Base-by-base conservation (phyloP, 53 echinoderm and acorn worm species). In the Glandiceps talaboti region DNA sequence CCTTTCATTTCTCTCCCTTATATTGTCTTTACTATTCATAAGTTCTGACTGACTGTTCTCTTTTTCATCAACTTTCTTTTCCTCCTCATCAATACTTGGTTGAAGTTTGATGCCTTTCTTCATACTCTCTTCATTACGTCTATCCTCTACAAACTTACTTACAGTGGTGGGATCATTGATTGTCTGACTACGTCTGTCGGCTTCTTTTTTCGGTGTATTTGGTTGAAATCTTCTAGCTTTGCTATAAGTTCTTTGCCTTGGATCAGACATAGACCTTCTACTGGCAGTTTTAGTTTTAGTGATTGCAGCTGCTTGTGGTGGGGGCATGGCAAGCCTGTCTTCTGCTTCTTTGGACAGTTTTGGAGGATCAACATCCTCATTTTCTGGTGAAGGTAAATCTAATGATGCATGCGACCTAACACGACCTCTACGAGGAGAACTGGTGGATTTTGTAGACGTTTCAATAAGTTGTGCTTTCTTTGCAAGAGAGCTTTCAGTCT, bases 301-400 rank as follows among this genome's bases (percentile, higher is more conserved):
- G 0, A 91, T 77, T 27, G 76, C 32, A 25, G 89, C 79, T 0
- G 88, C 74, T 28, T 77, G 1, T 26, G 91, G 91, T 29, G 91
- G 91, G 30, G 91, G 91, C 91, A 91, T 91, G 28, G 88, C 84
- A 25, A 88, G 75, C 30, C 74, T 84, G 73, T 91, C 91, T 0
- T 81, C 79, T 26, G 31, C 79, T 6, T 83, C 77, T 32, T 83
- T 83, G n/a, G 1, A 29, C 20, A 20, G 6, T 45, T 45, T 45
- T 6, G 64, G 6, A 6, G 64, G 64, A 20, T 45, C 6, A 45
- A 20, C 6, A 20, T 45, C 64, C 64, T 45, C 64, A 45, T 45
- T 45, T 45, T 45, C 64, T 12, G 64, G 64, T 45, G 64, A 45
- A 12, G 64, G 6, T 45, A 45, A 45, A 12, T 45, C 64, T 20